Evolutionary conservation across 2,888 invertebrate species (phyloP).

Genomic region (Nemapogon koenigi): DNA sequence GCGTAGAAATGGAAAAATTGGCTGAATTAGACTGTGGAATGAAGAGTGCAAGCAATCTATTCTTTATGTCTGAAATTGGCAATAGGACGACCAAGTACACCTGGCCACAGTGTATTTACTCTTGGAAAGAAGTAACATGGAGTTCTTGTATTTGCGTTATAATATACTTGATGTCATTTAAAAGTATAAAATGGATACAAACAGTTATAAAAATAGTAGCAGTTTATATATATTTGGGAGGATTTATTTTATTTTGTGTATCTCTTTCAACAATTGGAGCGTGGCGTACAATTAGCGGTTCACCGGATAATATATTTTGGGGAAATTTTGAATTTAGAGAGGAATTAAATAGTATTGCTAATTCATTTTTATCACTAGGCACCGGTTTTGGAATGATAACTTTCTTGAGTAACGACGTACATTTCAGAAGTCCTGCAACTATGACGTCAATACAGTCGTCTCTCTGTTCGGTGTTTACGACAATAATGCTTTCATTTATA

Average conservation of each 20-base stretch:
- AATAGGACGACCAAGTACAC: conserved; percentile 24
- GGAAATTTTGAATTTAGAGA: conserved; percentile 21
- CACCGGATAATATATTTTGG: conserved; percentile 27
- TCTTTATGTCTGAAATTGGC: conserved; percentile 43
- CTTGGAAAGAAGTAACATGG: conserved; percentile 34
- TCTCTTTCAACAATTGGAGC: conserved; percentile 38
- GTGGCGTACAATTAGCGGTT: conserved; percentile 43
- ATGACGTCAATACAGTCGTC: conserved; percentile 40
- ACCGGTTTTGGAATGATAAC: conserved; percentile 38
- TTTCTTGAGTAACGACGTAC: conserved; percentile 33
- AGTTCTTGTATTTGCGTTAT: conserved; percentile 22
- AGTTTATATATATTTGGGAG: conserved; percentile 26
- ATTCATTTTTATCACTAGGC: conserved; percentile 33
- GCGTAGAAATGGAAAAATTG: conserved; percentile 37
- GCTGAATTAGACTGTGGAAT: conserved; percentile 44
- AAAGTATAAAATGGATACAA: conserved; percentile 31
- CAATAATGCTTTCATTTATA: conserved; percentile 30
- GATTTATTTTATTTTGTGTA: conserved; percentile 35
- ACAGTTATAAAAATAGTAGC: conserved; percentile 26
- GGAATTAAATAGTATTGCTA: conserved; percentile 23
- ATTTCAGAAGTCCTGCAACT: conserved; percentile 47
- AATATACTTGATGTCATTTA: conserved; percentile 35
- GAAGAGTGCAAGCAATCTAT: conserved; percentile 42
- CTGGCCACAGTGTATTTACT: conserved; percentile 23
- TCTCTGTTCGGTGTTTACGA: conserved; percentile 29